These are phyloP conservation scores for Campoletis raptor DNA, from an alignment of 2,888 invertebrate species.

Conservation along the genomic window DNA sequence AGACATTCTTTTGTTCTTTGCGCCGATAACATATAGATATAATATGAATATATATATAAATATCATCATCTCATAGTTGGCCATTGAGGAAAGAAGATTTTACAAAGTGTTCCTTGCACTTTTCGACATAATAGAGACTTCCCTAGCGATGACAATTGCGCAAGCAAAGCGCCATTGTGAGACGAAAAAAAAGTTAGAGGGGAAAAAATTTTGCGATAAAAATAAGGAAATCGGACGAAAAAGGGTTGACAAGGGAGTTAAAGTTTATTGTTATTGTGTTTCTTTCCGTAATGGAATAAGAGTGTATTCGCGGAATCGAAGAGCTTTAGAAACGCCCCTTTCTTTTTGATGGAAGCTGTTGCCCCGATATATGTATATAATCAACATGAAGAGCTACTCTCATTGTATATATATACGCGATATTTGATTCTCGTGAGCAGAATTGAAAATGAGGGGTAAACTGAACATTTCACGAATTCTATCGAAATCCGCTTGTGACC, in stretches of 20 bases:
- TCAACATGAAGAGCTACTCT: background rate
- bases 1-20: conserved; percentile 35
- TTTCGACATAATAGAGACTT: conserved; percentile 20
- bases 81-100: conserved; percentile 15
- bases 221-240: background rate
- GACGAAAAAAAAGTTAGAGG: conserved; percentile 1
- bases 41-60: background rate
- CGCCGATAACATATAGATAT: conserved; percentile 16
- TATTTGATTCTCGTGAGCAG: conserved; percentile 43
- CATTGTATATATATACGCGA: conserved; percentile 16
- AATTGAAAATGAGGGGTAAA: conserved; percentile 49
- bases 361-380: background rate
- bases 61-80: background rate
- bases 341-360: conserved; percentile 36
- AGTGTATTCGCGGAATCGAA: conserved; percentile 31
- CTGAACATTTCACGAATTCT: conserved; percentile 37
- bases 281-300: conserved; percentile 45
- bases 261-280: conserved; percentile 43
- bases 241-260: conserved; percentile 13
- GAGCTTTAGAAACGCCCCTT: conserved; percentile 21
- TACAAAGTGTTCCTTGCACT: conserved; percentile 3
- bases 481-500: conserved; percentile 26
- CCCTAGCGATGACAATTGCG: conserved; percentile 15
- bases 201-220: conserved; percentile 12
- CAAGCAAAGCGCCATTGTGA: conserved; percentile 1